phyloP scores from a whole-genome alignment of 2,113 vertebrate species.

The Chrysochloris asiatica region DNA sequence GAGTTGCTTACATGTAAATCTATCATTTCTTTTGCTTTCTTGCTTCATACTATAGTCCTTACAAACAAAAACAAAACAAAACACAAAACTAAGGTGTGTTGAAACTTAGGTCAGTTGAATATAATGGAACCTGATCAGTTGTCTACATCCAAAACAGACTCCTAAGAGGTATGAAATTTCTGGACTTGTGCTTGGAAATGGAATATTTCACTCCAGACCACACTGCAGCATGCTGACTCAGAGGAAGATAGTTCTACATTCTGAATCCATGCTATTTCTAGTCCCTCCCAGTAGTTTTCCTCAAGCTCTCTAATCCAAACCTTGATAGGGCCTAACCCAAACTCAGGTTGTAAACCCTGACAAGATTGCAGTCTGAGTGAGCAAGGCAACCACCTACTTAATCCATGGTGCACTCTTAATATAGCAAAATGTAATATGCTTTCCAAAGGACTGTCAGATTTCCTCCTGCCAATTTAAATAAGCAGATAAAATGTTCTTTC shows the following conservation, averaged over 20 bases:
- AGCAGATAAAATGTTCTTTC: conserved; percentile 60
- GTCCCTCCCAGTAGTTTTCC: background rate
- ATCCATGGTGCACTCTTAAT: background rate
- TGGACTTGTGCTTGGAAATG: background rate
- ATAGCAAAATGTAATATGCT: conserved; percentile 6
- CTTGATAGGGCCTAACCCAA: background rate
- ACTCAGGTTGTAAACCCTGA: background rate
- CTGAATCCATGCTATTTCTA: background rate
- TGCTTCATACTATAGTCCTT: background rate
- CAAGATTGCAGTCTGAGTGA: background rate
- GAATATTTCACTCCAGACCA: background rate
- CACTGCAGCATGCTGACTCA: background rate
- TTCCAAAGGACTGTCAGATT: conserved; percentile 31
- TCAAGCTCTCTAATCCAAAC: background rate
- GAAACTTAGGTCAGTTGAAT: background rate
- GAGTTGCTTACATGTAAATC: conserved; percentile 4
- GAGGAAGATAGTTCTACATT: background rate
- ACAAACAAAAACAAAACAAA: too few relatives aligned
- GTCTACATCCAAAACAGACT: background rate
- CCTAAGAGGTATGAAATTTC: background rate
- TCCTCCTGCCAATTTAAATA: background rate
- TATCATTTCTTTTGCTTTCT: conserved; percentile 4
- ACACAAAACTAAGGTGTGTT: too few relatives aligned
- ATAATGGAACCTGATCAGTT: background rate
- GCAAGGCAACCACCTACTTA: conserved; percentile 3